These are phyloP conservation scores for Helicoverpa zea DNA, from an alignment of 1,140 invertebrate genomes.

Conservation along the genomic window DNA sequence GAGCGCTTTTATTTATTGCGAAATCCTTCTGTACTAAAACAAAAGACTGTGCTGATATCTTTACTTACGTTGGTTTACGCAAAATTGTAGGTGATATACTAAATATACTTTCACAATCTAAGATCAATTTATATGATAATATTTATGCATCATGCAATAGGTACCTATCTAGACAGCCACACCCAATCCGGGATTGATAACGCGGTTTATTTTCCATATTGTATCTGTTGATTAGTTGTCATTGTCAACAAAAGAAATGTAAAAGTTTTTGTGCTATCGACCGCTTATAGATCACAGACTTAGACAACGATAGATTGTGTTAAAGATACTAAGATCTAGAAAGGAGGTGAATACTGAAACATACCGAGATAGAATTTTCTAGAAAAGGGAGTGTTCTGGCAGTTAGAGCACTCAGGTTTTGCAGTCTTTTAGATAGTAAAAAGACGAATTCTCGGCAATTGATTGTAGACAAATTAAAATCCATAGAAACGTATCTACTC, in stretches of 20 bases:
- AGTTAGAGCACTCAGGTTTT: too few relatives aligned
- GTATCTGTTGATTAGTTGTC: background rate
- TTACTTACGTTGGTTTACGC: background rate
- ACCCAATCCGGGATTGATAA: background rate
- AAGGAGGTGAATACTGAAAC: too few relatives aligned
- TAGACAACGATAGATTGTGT: too few relatives aligned
- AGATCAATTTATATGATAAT: constrained; percentile 11
- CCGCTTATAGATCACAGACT: too few relatives aligned
- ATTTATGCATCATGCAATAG: constrained; percentile 5
- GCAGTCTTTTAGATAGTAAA: too few relatives aligned
- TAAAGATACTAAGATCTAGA: too few relatives aligned
- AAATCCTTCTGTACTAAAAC: background rate
- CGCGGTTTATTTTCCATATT: background rate
- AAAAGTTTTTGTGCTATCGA: background rate
- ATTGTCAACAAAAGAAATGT: background rate
- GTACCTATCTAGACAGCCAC: background rate
- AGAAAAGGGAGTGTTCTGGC: too few relatives aligned
- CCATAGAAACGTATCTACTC: too few relatives aligned
- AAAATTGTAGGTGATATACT: background rate
- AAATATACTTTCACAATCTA: background rate
- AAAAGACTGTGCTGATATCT: background rate
- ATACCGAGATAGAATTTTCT: too few relatives aligned
- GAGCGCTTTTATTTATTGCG: background rate
- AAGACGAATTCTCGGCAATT: too few relatives aligned
- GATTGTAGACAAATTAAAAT: too few relatives aligned